Evolutionary conservation across 1,140 invertebrate genomes (phyloP).

Genomic region (Drosophila bifasciata): DNA sequence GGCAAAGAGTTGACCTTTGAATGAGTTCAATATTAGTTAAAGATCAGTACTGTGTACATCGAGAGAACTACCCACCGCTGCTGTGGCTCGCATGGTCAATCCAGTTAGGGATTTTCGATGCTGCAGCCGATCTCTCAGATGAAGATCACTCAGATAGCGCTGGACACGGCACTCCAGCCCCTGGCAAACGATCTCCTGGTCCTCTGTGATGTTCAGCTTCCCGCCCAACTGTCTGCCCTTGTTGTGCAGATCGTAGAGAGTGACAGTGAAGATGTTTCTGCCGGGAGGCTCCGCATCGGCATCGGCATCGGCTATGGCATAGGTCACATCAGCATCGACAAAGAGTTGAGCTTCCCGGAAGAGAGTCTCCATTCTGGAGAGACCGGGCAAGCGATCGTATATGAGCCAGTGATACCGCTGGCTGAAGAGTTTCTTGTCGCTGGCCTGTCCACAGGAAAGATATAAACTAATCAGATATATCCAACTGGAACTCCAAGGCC

Average conservation of each 20-base stretch:
- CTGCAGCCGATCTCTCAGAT: constrained; percentile 49
- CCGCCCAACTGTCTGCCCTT: constrained; percentile 67
- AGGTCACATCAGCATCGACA: constrained; percentile 61
- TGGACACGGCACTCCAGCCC: constrained; percentile 21
- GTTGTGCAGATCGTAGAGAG: constrained; percentile 73
- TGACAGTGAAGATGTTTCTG: constrained; percentile 5
- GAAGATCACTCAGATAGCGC: constrained; percentile 62
- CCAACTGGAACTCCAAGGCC: too few species aligned
- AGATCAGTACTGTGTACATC: background rate
- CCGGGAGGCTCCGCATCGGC: too few species aligned
- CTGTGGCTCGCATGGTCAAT: constrained; percentile 52
- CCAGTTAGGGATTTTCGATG: constrained; percentile 62
- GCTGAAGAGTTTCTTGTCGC: constrained; percentile 23
- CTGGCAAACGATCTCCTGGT: constrained; percentile 61
- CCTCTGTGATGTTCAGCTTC: constrained; percentile 63
- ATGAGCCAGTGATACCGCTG: constrained; percentile 69
- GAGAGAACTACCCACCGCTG: constrained; percentile 37
- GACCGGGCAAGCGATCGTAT: constrained; percentile 40
- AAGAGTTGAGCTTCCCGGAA: constrained; percentile 51
- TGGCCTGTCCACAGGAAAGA: constrained; percentile 33
- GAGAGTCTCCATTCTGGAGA: constrained; percentile 13
- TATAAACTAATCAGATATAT: background rate
- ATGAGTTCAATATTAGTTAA: background rate
- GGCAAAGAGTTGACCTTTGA: constrained; percentile 50
- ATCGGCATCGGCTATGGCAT: constrained; percentile 11